Conservation (phyloP, 2,888 invertebrate species). For the Crepidodera aurea region DNA sequence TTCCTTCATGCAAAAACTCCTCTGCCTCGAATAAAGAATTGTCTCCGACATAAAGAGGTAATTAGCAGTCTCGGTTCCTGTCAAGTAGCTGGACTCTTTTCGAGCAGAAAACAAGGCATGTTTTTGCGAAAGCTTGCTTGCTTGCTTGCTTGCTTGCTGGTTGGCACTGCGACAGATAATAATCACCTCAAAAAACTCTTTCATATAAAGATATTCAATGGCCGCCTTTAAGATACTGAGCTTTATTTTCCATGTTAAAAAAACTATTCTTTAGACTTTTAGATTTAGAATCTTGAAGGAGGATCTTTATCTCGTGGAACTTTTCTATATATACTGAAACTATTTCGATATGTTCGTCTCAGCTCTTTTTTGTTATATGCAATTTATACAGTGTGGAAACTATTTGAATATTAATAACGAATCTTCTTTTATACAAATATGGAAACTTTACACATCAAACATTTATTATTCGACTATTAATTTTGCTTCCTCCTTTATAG, state of each 20-base stretch:
- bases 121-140: constrained; percentile 48
- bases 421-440: too few species aligned
- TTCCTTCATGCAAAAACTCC: constrained; percentile 48
- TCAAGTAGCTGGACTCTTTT: constrained; percentile 56
- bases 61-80: constrained; percentile 59
- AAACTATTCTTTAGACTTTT: constrained; percentile 10
- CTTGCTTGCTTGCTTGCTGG: too few species aligned
- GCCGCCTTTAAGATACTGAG: constrained; percentile 16
- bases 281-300: neutral
- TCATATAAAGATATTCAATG: constrained; percentile 34
- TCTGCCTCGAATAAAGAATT: constrained; percentile 54
- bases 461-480: too few species aligned
- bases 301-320: too few species aligned
- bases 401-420: too few species aligned
- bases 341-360: too few species aligned
- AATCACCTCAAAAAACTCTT: constrained; percentile 46
- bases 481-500: too few species aligned
- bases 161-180: constrained; percentile 47
- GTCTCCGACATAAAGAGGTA: constrained; percentile 56
- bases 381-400: too few species aligned
- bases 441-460: too few species aligned
- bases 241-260: constrained; percentile 4
- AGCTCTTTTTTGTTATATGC: too few species aligned
- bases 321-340: too few species aligned
- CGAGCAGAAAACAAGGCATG: constrained; percentile 44